A percentile compares a stretch with the other conserved stretches of the same genome.
Conservation (phyloP, 2,888 invertebrate genomes). For the Encarsia formosa region DNA sequence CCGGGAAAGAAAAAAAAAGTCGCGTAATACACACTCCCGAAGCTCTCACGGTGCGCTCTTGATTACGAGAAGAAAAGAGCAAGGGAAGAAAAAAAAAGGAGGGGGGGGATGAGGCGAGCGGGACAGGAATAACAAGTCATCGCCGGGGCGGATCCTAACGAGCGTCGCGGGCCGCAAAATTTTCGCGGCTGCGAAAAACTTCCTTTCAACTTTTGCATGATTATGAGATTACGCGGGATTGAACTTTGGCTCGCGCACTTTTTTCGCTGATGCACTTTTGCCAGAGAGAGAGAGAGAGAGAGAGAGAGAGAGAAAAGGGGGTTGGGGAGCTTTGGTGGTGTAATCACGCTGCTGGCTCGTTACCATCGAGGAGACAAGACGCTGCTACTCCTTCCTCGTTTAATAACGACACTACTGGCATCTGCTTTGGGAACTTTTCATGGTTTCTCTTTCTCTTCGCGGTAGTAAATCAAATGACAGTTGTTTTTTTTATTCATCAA, state of each 20-base stretch:
- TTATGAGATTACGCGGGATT: constrained; percentile 27
- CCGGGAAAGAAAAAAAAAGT: not conserved
- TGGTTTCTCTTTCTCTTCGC: no score
- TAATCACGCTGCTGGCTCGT: no score
- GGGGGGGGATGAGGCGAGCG: not conserved
- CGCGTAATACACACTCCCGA: no score
- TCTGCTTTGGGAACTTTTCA: no score
- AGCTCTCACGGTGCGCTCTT: constrained; percentile 1
- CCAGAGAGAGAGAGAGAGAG: no score
- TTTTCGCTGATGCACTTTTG: constrained; percentile 22
- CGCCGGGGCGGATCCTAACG: constrained; percentile 10
- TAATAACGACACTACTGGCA: no score
- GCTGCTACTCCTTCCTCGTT: no score
- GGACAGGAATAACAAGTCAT: constrained; percentile 3
- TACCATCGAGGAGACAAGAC: no score
- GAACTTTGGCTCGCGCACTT: constrained; percentile 16
- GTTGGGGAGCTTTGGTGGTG: no score
- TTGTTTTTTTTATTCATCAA: no score
- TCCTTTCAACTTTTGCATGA: constrained; percentile 26
- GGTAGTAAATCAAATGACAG: no score
- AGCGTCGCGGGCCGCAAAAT: constrained; percentile 6
- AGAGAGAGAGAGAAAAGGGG: no score
- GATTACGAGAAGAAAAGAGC: constrained; percentile 5
- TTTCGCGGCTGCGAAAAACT: constrained; percentile 15
- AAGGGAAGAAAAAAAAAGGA: not conserved